Base-by-base conservation (phyloP, 2,113 vertebrate species). In the Coturnix japonica region DNA sequence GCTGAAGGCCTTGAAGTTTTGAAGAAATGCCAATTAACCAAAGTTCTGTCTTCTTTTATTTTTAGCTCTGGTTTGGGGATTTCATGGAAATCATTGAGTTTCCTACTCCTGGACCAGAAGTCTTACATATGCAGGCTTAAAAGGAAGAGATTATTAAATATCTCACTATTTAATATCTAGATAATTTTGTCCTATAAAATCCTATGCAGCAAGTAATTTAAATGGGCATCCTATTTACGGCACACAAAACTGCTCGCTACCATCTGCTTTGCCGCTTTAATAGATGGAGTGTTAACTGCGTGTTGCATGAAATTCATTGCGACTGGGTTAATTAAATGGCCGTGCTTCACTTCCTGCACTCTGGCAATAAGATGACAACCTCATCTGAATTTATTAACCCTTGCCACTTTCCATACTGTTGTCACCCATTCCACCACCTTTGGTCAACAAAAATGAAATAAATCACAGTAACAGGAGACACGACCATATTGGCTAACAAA, bases 341-440 rank as follows among this genome's bases (percentile, higher is more conserved):
- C 95, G 93, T 94, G 95, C 95, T 97, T 96, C 94, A 90, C 90
- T 97, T 94, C 92, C 90, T 94, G 94, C 94, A 93, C 91, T 92
- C 89, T 95, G 95, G 93, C 94, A 96, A 92, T 95, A 95, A 87
- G 91, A 96, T 94, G 96, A 96, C 96, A 96, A 95, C 93, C 94
- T 96, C 94, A 96, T 97, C 94, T 96, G 92, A 95, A 96, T 96
- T 95, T 96, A 95, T 97, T 97, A 97, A 96, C 96, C 95, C 94
- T 93, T 94, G 90, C 93, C 94, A 96, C 67, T 89, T 96, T 75
- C 91, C 79, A 87, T 91, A 51, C 80, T 77, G 79, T 95, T 95
- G 80, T 92, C 92, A 86, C 81, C 93, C 87, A 87, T 90, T 87
- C 91, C 91, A 60, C 73, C 43, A 91, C 80, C 86, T 94, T 86